Base-by-base conservation (phyloP, 2,888 invertebrate genomes). In the Odontocolon sp. region DNA sequence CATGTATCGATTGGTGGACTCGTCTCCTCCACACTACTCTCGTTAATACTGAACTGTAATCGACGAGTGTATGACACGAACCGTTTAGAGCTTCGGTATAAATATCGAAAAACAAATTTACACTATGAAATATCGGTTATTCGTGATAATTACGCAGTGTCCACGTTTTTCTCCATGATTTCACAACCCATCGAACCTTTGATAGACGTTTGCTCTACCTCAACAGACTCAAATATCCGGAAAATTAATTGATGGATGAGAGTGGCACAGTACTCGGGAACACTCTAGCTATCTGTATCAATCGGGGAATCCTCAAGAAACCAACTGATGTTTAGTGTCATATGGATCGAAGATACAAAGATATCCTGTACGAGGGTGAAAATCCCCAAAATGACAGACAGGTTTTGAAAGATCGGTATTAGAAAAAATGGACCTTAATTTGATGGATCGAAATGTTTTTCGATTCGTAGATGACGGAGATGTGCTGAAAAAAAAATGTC, bases 381-480 rank as follows among this genome's bases (percentile, higher is more conserved):
- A 57, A 70, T 66, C 31, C 57, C 36, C 23, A 36, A 72, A 67
- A 63, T 26, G 47, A 45, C 54, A 63, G 18, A 36, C 28, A 40
- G 42, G 33, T 59, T 63, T 57, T 31, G 42, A 16, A 6, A 28
- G 68, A 9, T 16, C 38, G 40, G 68, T 6, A 16, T 66, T 50
- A 31, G 59, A 47, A 38, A 31, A 47, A 61, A 36, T 18, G 31
- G 26, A 57, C 71, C 63, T 64, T 63, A 74, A 76, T 54, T 45
- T 78, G 77, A 81, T 81, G 76, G 80, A 81, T 80, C 66, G 64
- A 26, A 36, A 71, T 45, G 54, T 78, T 70, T 66, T 47, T 67
- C 40, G 23, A 64, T 54, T 57, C 47, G 67, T 57, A 57, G n/a
- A 50, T 61, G 54, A 23, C 31, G 31, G 38, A 38, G n/a, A n/a